Evolutionary conservation across 2,797 vertebrate genomes (phyloP), one percentile per base, ranked within the genome.

Genomic region (Urocyon cinereoargenteus): DNA sequence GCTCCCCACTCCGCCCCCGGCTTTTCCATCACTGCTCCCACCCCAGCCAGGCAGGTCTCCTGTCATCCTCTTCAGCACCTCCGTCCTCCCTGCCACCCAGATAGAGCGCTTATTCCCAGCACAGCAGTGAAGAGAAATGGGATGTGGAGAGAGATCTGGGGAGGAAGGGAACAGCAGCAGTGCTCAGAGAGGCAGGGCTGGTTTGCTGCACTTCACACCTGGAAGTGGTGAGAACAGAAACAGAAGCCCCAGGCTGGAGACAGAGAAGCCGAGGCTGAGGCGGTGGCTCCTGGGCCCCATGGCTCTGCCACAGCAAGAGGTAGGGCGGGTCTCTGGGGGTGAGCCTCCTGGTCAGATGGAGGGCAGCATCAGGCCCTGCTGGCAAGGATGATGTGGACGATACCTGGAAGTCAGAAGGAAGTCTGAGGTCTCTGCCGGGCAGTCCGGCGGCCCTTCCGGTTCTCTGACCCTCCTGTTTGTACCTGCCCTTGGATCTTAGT

Each of bases 181-280:
- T 6, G 15, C 7, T 31, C 28, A 36, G 51, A 62, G 59, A 87
- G 21, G n/a, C 49, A 59, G 70, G 61, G 19, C 64, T 40, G 75
- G 79, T 61, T 88, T 57, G 15, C 45, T 11, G 70, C 68, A 28
- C 57, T 2, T 95, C 97, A 7, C 97, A 98, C 98, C 98, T 98
- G 97, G 36, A 34, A 97, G 94, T 34, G 96, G 55, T 18, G 89
- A 92, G 28, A 97, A 77, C 91, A 97, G 93, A 45, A 98, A 28
- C 82, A 98, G 97, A 45, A 98, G 86, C 34, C 84, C 61, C 72
- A 93, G 84, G 59, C 90, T 73, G 86, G 90, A 95, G 64, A 51
- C 28, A 12, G 86, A 88, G 92, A 83, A 18, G 81, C 68, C 3
- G 28, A 77, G 75, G 53, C 26, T 34, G 70, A 82, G 28, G 26